Percentiles rank a stretch among this genome's conserved stretches.
Evolutionary conservation across 2,113 vertebrate genomes (phyloP).

Genomic region (Maccullochella peelii): DNA sequence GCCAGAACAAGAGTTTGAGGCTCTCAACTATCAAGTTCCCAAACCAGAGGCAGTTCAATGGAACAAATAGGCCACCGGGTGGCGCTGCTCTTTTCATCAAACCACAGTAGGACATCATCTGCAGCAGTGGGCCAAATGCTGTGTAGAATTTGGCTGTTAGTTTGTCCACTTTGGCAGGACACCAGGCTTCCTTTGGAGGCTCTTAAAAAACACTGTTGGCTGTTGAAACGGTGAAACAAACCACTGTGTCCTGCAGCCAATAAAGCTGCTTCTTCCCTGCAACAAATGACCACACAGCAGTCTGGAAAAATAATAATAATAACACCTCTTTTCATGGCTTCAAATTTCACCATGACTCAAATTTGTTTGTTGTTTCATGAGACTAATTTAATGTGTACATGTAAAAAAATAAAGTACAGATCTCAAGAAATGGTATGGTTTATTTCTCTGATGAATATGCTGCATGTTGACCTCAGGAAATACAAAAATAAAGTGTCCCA

Average conservation of each 20-base stretch:
- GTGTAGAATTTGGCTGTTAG: conserved; percentile 14
- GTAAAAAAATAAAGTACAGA: conserved; percentile 43
- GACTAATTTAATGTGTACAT: neutral
- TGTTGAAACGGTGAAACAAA: neutral
- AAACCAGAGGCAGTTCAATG: conserved; percentile 77
- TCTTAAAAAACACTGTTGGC: conserved; percentile 11
- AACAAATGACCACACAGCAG: neutral
- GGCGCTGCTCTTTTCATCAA: conserved; percentile 12
- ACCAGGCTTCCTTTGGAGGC: conserved; percentile 25
- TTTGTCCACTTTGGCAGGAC: conserved; percentile 33
- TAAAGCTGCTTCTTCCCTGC: neutral
- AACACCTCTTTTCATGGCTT: neutral
- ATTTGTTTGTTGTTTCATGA: neutral
- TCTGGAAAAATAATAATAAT: neutral
- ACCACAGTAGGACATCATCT: neutral
- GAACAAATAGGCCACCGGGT: conserved; percentile 67
- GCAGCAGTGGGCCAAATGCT: neutral
- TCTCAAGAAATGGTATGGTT: conserved; percentile 56
- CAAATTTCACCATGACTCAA: neutral
- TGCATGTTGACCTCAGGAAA: conserved; percentile 53
- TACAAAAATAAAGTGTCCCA: conserved; percentile 69
- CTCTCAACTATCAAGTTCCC: conserved; percentile 70
- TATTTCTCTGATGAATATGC: conserved; percentile 65
- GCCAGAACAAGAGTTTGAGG: conserved; percentile 84
- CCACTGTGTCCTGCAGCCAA: neutral